A percentile compares a stretch with the other conserved stretches of the same genome.
Evolutionary conservation across 2,888 invertebrate species (phyloP).

Genomic region (Aporophyla nigra): DNA sequence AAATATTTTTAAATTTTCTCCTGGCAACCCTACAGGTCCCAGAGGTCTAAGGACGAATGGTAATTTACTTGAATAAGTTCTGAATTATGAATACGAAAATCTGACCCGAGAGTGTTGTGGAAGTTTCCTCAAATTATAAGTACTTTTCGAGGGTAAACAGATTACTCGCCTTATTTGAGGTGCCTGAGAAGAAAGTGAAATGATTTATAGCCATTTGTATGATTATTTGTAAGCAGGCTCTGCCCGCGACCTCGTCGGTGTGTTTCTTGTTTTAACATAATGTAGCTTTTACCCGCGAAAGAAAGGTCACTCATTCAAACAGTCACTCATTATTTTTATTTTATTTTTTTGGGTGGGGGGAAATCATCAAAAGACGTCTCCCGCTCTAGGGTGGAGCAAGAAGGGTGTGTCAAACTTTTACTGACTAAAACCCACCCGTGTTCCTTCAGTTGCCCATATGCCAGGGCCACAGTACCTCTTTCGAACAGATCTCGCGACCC

Average conservation of each 20-base stretch:
- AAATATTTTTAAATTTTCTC: neutral
- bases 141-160: conserved; percentile 55
- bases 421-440: no score
- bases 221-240: neutral
- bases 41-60: conserved; percentile 56
- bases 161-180: conserved; percentile 52
- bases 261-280: no score
- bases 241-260: neutral
- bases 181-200: conserved; percentile 22
- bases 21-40: conserved; percentile 38
- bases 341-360: no score
- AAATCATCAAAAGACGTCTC: no score
- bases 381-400: no score
- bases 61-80: conserved; percentile 64
- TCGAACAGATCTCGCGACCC: no score
- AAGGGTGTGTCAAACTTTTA: no score
- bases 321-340: no score
- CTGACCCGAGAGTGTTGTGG: conserved; percentile 58
- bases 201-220: conserved; percentile 42
- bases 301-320: no score
- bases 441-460: no score
- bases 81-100: conserved; percentile 69
- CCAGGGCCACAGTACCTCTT: no score
- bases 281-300: no score
- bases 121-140: conserved; percentile 53